Evolutionary conservation across 2,113 vertebrate species (phyloP), one percentile per base, ranked within the genome.

Genomic region (Noctilio leporinus): DNA sequence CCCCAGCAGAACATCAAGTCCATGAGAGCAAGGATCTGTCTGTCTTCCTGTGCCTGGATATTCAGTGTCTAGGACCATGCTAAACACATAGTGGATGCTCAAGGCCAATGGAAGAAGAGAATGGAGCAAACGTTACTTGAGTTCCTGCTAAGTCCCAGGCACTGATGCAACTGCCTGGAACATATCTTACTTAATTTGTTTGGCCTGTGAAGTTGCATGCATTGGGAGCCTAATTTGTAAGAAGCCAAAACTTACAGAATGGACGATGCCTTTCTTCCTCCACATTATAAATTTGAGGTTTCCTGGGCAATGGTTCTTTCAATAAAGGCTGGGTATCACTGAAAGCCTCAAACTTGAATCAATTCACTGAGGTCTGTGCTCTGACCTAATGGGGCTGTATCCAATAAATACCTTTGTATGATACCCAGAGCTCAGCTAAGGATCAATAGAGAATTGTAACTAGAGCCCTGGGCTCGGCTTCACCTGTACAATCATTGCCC

Each of bases 401-500:
- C 70, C 73, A 92, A 95, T 73, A 69, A 59, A 78, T 73, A 76
- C 65, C 81, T 86, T 22, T 67, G 53, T 35, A 6, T n/a, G 70
- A 57, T 78, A 45, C 78, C 47, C 49, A 7, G 64, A 83, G 45
- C 72, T 70, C 88, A 65, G 38, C 28, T 86, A 82, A 84, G 70
- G 78, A 95, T 94, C 95, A 94, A 95, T 38, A 84, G 43, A 92
- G 70, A 91, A 62, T 7, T 59, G 22, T 72, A 95, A 55, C 83
- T 53, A 77, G 91, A 95, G 81, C 55, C 16, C 51, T 53, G 80
- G 64, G 51, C 62, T 20, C 28, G 64, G 69, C 81, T 53, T 94
- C 64, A 84, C 47, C 49, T 38, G 33, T 2, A 84, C 72, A 33
- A 65, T 89, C 20, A 33, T 80, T 94, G 73, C 70, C 40, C 73